A percentile compares a stretch with the other conserved stretches of the same genome.
phyloP scores from a whole-genome alignment of 2,888 invertebrate genomes.

The Xanthorhoe spadicearia region DNA sequence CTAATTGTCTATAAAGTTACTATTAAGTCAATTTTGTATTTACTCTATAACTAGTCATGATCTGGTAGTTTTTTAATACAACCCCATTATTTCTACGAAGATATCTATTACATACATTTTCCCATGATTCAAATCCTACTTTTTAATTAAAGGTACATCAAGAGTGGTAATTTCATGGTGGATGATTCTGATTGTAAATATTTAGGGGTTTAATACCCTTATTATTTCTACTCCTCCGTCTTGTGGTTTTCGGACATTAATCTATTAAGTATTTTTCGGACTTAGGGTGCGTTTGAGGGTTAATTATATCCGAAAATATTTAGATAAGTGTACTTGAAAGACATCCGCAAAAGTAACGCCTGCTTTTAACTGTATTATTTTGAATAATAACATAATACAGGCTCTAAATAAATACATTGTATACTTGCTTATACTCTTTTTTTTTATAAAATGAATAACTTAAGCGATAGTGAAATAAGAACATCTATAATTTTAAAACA shows the following conservation, averaged over 20 bases:
- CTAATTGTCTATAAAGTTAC: not conserved
- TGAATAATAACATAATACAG: too few species aligned
- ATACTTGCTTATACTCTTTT: too few species aligned
- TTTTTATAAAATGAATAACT: too few species aligned
- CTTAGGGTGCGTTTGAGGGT: not conserved
- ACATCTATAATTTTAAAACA: too few species aligned
- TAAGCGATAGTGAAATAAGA: too few species aligned
- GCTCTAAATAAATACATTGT: not conserved
- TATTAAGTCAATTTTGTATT: not conserved
- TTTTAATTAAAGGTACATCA: slow-evolving; percentile 42
- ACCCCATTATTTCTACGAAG: slow-evolving; percentile 24
- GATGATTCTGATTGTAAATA: slow-evolving; percentile 45
- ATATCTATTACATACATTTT: slow-evolving; percentile 38
- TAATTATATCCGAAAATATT: not conserved
- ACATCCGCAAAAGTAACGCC: not conserved
- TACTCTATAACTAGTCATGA: slow-evolving; percentile 29
- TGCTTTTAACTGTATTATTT: not conserved
- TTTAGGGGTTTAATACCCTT: slow-evolving; percentile 41
- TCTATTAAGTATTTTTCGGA: not conserved
- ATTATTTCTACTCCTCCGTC: slow-evolving; percentile 32
- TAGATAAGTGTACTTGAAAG: not conserved
- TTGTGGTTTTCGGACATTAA: slow-evolving; percentile 6
- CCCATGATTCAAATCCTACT: slow-evolving; percentile 49
- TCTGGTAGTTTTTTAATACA: slow-evolving; percentile 26
- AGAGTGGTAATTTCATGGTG: slow-evolving; percentile 50